Percentiles rank a stretch among this genome's conserved stretches.
Evolutionary conservation across 2,888 invertebrate genomes (phyloP).

Genomic region (Petrophora chlorosata): DNA sequence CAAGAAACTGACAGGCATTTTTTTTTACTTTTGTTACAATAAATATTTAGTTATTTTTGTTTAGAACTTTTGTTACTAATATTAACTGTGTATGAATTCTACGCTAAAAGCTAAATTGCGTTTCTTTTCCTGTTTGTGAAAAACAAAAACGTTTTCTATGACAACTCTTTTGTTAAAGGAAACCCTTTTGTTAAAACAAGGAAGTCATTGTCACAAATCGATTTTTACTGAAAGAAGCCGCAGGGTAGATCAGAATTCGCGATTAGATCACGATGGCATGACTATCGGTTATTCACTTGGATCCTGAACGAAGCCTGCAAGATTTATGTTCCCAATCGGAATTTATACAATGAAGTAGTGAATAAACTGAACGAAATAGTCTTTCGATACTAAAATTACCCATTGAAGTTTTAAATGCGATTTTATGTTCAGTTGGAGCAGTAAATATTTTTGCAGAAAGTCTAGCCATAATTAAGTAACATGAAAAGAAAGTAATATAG

Average conservation of each 20-base stretch:
- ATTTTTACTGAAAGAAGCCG: constrained; percentile 25
- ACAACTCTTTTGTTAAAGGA: not conserved
- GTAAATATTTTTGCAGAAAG: not conserved
- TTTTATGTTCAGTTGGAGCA: constrained; percentile 8
- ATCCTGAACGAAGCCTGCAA: constrained; percentile 14
- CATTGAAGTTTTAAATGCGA: constrained; percentile 11
- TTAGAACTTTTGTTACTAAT: no score
- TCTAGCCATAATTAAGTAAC: constrained; percentile 1
- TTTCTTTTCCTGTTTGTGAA: no score
- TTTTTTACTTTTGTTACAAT: no score
- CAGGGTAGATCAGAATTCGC: constrained; percentile 52
- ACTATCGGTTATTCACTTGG: constrained; percentile 53
- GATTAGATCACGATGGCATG: constrained; percentile 60
- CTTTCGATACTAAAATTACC: constrained; percentile 5
- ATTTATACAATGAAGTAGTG: constrained; percentile 1
- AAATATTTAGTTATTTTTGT: no score
- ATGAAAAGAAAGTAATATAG: constrained; percentile 6
- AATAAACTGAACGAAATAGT: constrained; percentile 5
- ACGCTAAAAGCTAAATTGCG: no score
- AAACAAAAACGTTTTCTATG: not conserved
- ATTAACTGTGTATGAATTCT: no score
- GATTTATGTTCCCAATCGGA: constrained; percentile 14
- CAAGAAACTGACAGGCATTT: no score
- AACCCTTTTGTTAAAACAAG: no score
- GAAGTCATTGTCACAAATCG: constrained; percentile 21